Conservation (phyloP, 2,797 vertebrate genomes). For the Brachyrhaphis roseni region DNA sequence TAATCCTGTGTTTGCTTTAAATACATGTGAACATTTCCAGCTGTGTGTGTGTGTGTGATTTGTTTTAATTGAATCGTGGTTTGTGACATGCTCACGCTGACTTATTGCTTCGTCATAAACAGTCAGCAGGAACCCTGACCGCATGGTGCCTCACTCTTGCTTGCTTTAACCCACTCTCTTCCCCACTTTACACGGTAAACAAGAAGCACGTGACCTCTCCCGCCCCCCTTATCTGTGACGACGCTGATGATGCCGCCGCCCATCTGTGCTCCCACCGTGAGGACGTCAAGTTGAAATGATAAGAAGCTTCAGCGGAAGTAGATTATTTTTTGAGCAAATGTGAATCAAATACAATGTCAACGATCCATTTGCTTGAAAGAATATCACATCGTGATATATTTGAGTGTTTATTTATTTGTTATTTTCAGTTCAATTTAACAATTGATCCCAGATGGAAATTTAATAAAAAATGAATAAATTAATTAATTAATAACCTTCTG, state of each 20-base stretch:
- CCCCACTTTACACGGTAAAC: slow-evolving; percentile 63
- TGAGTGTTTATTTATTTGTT: neutral
- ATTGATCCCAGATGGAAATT: neutral
- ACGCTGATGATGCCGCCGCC: slow-evolving; percentile 35
- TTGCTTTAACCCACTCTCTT: slow-evolving; percentile 4
- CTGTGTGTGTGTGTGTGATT: neutral
- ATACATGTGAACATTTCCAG: slow-evolving; percentile 38
- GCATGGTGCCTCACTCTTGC: slow-evolving; percentile 8
- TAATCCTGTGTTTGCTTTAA: slow-evolving; percentile 49
- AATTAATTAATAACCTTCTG: neutral
- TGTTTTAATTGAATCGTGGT: neutral
- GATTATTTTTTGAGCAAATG: neutral
- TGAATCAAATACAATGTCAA: neutral
- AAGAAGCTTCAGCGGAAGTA: neutral
- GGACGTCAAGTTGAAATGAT: slow-evolving; percentile 7
- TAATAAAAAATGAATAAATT: neutral
- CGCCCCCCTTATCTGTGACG: slow-evolving; percentile 33
- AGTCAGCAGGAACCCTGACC: slow-evolving; percentile 9
- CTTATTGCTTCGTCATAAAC: neutral
- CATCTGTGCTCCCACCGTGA: slow-evolving; percentile 22
- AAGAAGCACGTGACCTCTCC: slow-evolving; percentile 76
- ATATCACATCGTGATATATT: neutral
- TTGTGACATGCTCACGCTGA: neutral
- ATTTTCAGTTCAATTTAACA: neutral
- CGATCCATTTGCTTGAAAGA: neutral